A percentile compares a stretch with the other conserved stretches of the same genome.
These are phyloP conservation scores for Orchesella cincta DNA, from an alignment of 1,140 invertebrate genomes.

Conservation along the genomic window DNA sequence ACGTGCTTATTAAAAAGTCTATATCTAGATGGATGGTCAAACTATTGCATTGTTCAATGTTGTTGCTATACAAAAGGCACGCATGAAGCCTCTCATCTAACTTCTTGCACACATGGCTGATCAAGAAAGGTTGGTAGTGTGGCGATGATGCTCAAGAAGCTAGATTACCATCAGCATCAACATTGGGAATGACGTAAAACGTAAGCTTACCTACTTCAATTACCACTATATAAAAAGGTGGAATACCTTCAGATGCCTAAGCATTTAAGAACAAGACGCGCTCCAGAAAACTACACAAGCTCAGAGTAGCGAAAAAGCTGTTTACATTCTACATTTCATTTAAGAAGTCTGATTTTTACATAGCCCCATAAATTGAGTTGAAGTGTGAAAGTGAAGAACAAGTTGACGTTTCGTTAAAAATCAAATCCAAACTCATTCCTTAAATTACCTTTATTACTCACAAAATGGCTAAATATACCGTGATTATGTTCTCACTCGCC, in stretches of 20 bases:
- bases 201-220: too few species aligned
- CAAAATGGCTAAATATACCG: not conserved
- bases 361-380: not conserved
- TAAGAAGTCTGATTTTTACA: not conserved
- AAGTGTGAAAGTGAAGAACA: not conserved
- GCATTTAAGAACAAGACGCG: not conserved
- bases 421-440: not conserved
- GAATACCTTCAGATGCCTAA: not conserved
- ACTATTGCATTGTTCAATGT: too few species aligned
- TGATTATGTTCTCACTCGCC: not conserved
- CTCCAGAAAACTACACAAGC: not conserved
- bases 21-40: too few species aligned
- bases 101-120: too few species aligned
- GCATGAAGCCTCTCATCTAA: too few species aligned
- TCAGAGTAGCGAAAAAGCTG: not conserved
- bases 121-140: too few species aligned
- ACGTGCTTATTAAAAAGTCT: too few species aligned
- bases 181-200: too few species aligned
- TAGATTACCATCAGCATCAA: too few species aligned
- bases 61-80: too few species aligned
- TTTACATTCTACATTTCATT: too few species aligned
- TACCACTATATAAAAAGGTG: constrained; percentile 9
- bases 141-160: too few species aligned
- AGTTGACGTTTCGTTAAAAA: not conserved
- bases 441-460: not conserved